Base-by-base conservation (phyloP, 2,888 invertebrate genomes). In the Anoncus sp. region DNA sequence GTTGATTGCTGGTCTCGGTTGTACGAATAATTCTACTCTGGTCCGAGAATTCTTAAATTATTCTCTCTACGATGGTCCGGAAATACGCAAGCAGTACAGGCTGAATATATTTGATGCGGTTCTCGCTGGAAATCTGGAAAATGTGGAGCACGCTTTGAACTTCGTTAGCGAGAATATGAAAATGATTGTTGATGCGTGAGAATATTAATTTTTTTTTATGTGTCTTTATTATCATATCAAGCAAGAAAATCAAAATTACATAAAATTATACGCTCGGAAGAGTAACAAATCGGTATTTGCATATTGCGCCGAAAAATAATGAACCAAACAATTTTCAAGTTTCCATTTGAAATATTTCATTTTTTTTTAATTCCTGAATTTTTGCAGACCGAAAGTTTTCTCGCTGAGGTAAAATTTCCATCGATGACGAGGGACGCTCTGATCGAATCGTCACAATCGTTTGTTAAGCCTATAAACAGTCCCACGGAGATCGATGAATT, bases 11-110 rank as follows among this genome's bases (percentile, higher is more conserved):
- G 81, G 75, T 31, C 83, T 84, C 18, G 84, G 83, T 1, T 84
- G 83, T 62, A 71, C 84, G n/a, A 70, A 76, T 59, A 72, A 82
- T 75, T 65, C 77, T 12, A 59, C 49, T 7, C 65, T 79, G 51
- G 55, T 84, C 31, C 76, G 57, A 35, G 51, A 74, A 74, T 77
- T 75, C 43, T 66, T 82, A 9, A 75, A 81, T 74, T 81, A 79
- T 63, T 65, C 80, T 35, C 77, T 80, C 35, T 60, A 73, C 62
- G 51, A 79, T 40, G 77, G 74, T n/a, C 43, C 80, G 1, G 74
- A 73, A 55, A 60, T 88, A 24, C 84, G 83, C 1, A 86, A 85
- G 45, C 88, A 88, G 18, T 85, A 87, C 65, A 83, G 85, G 45
- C 69, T 81, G 6, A 45, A 78, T 14, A 83, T 86, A 79, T 24